Percentiles rank a stretch among this genome's conserved stretches.
These are phyloP conservation scores for Boloria selene DNA, from an alignment of 2,888 invertebrate genomes.

Conservation along the genomic window DNA sequence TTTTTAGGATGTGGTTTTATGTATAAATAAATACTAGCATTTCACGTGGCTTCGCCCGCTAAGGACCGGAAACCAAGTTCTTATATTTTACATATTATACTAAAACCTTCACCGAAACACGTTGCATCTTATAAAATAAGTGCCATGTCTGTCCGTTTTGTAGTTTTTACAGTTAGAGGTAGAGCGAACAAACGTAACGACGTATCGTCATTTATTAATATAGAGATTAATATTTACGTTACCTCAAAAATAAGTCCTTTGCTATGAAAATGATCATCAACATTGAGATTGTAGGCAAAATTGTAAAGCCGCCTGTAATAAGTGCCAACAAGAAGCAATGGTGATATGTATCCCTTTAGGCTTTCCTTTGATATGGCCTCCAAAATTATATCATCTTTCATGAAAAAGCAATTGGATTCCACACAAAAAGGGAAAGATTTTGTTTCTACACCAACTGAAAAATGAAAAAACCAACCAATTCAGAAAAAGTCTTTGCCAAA, in stretches of 20 bases:
- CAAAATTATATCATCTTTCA: conserved; percentile 70
- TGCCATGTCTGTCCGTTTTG: no score
- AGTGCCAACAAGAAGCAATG: conserved; percentile 66
- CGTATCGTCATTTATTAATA: no score
- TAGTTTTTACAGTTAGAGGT: no score
- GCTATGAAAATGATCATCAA: conserved; percentile 64
- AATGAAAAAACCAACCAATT: no score
- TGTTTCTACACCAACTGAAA: conserved; percentile 83
- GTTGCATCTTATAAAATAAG: no score
- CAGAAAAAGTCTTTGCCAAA: not conserved
- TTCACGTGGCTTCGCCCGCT: no score
- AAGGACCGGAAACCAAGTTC: no score
- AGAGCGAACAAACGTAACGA: no score
- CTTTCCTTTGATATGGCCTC: conserved; percentile 73
- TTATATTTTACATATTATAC: no score
- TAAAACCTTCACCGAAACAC: no score
- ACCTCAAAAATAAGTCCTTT: conserved; percentile 77
- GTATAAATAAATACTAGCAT: no score
- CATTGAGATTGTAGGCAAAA: conserved; percentile 65
- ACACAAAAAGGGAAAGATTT: conserved; percentile 74
- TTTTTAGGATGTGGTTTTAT: no score
- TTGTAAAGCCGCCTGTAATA: conserved; percentile 69
- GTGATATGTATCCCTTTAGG: conserved; percentile 63
- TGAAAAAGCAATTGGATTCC: conserved; percentile 66
- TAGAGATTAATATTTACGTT: conserved; percentile 37